These are phyloP conservation scores for Pseudoatta argentina DNA, from an alignment of 1,140 invertebrate species.

Conservation along the genomic window DNA sequence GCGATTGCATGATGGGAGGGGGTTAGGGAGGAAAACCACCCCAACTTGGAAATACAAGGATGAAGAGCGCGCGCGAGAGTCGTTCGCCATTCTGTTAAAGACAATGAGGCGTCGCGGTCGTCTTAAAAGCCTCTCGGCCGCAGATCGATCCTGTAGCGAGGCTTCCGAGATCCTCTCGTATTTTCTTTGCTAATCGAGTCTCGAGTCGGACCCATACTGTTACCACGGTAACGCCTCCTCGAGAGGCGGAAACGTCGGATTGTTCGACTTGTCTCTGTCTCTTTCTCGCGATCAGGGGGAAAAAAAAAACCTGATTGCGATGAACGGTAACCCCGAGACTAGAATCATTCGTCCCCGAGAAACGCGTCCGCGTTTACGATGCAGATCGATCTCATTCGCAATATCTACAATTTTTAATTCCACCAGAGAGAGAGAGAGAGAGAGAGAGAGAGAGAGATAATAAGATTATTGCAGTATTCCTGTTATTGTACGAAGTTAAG, in stretches of 20 bases:
- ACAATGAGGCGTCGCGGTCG: constrained; percentile 78
- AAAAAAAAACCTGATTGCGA: constrained; percentile 46
- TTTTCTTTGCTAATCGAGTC: constrained; percentile 85
- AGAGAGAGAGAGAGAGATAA: not conserved
- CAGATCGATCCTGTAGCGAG: constrained; percentile 80
- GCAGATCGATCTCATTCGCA: constrained; percentile 76
- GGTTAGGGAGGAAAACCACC: not conserved
- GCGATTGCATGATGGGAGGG: not conserved
- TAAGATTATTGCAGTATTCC: not conserved
- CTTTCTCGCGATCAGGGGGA: not conserved
- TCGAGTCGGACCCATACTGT: constrained; percentile 74
- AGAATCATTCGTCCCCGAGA: constrained; percentile 65
- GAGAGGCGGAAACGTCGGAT: constrained; percentile 65
- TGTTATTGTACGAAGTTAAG: not conserved
- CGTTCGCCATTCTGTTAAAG: constrained; percentile 58
- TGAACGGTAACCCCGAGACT: constrained; percentile 48
- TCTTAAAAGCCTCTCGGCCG: constrained; percentile 81
- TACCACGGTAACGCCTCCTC: constrained; percentile 79
- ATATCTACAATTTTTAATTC: constrained; percentile 38
- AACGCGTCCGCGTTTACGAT: constrained; percentile 60
- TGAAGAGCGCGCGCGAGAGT: constrained; percentile 54
- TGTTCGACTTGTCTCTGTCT: constrained; percentile 33
- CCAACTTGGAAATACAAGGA: constrained; percentile 40
- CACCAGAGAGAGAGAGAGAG: not conserved
- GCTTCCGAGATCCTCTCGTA: constrained; percentile 77